These are phyloP conservation scores for Hemitrygon akajei DNA, from an alignment of 2,797 vertebrate genomes.

Conservation along the genomic window DNA sequence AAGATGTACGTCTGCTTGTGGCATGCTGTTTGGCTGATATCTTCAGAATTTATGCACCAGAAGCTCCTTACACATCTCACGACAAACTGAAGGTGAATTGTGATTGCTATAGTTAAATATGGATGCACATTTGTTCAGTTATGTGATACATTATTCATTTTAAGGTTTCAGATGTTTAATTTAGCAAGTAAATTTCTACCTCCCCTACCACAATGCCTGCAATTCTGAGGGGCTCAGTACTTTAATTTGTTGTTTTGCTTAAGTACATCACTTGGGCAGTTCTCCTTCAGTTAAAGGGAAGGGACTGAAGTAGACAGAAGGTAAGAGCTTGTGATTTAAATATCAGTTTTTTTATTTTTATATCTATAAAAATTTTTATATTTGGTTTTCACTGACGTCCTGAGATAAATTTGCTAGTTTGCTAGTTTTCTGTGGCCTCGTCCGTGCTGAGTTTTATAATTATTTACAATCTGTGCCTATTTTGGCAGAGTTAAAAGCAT, in stretches of 20 bases:
- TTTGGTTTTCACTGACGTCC: not conserved
- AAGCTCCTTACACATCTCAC: slow-evolving; percentile 96
- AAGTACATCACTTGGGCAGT: not conserved
- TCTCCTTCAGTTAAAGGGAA: not conserved
- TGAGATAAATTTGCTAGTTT: not conserved
- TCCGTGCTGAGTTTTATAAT: not conserved
- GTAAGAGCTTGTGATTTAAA: not conserved
- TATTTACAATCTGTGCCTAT: not conserved
- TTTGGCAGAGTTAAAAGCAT: not conserved
- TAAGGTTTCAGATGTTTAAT: not conserved
- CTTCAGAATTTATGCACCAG: slow-evolving; percentile 97
- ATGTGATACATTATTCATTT: not conserved
- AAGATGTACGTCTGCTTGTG: slow-evolving; percentile 94
- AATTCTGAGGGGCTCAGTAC: not conserved
- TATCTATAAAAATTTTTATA: not conserved
- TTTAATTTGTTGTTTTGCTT: not conserved
- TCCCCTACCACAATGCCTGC: not conserved
- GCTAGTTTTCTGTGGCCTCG: not conserved
- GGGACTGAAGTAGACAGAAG: not conserved
- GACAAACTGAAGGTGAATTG: slow-evolving; percentile 93
- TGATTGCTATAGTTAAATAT: not conserved
- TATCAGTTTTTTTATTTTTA: not conserved
- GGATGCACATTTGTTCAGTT: not conserved
- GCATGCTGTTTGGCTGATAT: slow-evolving; percentile 98
- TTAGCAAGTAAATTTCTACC: not conserved